A percentile compares a stretch with the other conserved stretches of the same genome.
These are phyloP conservation scores for Gambelia wislizenii DNA, from an alignment of 2,797 vertebrate genomes.

Conservation along the genomic window DNA sequence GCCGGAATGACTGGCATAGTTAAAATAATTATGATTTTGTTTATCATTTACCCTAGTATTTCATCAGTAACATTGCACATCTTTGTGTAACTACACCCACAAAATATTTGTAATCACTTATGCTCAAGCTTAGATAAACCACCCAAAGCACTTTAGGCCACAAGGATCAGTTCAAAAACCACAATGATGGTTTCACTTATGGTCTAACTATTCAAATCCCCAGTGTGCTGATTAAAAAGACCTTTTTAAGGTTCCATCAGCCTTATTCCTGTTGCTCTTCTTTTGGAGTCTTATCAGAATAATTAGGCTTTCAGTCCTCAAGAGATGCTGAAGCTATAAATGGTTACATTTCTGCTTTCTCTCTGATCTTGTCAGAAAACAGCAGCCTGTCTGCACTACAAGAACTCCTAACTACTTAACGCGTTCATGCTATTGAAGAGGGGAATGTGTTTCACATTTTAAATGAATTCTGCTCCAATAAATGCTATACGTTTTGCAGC, in stretches of 20 bases:
- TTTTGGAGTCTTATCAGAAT: conserved; percentile 37
- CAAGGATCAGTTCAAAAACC: neutral
- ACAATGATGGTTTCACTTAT: neutral
- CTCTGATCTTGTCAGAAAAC: neutral
- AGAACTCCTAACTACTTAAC: conserved; percentile 26
- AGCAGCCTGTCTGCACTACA: conserved; percentile 31
- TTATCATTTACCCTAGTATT: neutral
- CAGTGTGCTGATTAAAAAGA: neutral
- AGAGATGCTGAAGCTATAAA: conserved; percentile 7
- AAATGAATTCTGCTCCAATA: conserved; percentile 45
- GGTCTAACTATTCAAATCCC: neutral
- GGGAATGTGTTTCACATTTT: conserved; percentile 40
- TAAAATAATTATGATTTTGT: neutral
- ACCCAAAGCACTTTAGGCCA: rapidly evolving
- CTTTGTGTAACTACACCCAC: neutral
- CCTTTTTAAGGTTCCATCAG: neutral
- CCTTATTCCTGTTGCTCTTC: conserved; percentile 8
- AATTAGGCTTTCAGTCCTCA: conserved; percentile 44
- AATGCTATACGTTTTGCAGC: conserved; percentile 32
- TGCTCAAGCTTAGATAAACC: neutral
- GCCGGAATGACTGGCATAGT: neutral
- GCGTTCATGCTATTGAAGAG: conserved; percentile 21
- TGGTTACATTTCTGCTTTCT: conserved; percentile 13
- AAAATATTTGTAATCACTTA: neutral
- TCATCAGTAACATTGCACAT: neutral